Evolutionary conservation across 1,140 invertebrate genomes (phyloP).

Genomic region (Lethocerus indicus): DNA sequence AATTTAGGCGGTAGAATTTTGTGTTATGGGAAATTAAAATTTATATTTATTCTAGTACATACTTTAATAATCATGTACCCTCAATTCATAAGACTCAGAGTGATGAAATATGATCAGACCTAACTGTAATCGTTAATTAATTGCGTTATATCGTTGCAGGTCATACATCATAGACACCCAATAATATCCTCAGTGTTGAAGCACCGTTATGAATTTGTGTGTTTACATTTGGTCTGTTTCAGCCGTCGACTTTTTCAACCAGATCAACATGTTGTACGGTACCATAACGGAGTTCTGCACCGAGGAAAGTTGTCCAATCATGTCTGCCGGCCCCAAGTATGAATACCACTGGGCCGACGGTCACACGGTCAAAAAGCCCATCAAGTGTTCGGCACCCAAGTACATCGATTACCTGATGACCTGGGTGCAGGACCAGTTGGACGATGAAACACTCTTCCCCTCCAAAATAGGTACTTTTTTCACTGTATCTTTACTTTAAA

Average conservation of each 20-base stretch:
- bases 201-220: too few relatives aligned
- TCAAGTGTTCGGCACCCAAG: conserved; percentile 97
- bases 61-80: too few relatives aligned
- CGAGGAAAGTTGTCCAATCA: conserved; percentile 92
- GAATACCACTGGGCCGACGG: conserved; percentile 99
- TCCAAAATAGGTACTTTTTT: conserved; percentile 91
- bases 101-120: background rate
- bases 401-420: conserved; percentile 99
- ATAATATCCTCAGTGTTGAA: too few relatives aligned
- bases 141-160: too few relatives aligned
- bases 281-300: conserved; percentile 99
- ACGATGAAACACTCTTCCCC: conserved; percentile 96
- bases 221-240: too few relatives aligned
- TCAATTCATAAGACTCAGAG: too few relatives aligned
- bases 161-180: too few relatives aligned
- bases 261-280: conserved; percentile 99
- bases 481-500: too few relatives aligned
- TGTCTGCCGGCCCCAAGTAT: conserved; percentile 96
- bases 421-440: conserved; percentile 98
- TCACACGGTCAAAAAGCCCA: conserved; percentile 94
- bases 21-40: too few relatives aligned
- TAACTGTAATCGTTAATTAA: too few relatives aligned
- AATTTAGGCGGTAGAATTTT: too few relatives aligned
- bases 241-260: conserved; percentile 99
- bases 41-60: too few relatives aligned